phyloP scores from a whole-genome alignment of 1,140 invertebrate genomes.

The Drosophila mayri region DNA sequence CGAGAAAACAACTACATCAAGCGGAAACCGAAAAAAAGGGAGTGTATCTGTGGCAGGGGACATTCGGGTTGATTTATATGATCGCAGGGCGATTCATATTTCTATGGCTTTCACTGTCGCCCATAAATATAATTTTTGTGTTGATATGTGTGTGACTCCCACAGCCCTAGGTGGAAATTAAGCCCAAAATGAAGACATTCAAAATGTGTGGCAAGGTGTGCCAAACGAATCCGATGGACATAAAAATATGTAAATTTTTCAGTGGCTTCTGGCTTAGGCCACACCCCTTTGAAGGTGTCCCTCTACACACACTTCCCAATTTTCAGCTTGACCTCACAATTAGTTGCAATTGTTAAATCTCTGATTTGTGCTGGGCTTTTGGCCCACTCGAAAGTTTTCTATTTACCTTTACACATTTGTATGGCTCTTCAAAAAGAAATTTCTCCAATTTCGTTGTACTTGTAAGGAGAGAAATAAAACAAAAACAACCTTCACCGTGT shows the following conservation, averaged over 20 bases:
- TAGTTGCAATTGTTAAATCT: conserved; percentile 20
- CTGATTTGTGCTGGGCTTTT: conserved; percentile 28
- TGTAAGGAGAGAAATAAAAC: conserved; percentile 31
- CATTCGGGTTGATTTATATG: conserved; percentile 67
- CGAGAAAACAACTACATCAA: conserved; percentile 28
- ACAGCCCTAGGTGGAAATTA: conserved; percentile 58
- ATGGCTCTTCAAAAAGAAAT: conserved; percentile 38
- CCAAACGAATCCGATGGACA: conserved; percentile 36
- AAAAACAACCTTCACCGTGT: conserved; percentile 23
- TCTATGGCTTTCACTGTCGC: conserved; percentile 77
- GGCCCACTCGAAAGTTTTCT: conserved; percentile 33
- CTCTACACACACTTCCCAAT: conserved; percentile 4
- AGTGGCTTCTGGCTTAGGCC: conserved; percentile 60
- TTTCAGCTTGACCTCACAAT: conserved; percentile 25
- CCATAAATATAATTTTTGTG: conserved; percentile 50
- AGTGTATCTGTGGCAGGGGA: conserved; percentile 53
- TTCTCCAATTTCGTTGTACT: conserved; percentile 45
- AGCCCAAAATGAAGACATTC: conserved; percentile 68
- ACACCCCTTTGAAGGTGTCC: conserved; percentile 8
- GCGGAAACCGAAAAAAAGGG: conserved; percentile 55
- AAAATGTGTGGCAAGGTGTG: conserved; percentile 51
- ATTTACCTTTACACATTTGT: conserved; percentile 41
- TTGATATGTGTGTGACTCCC: conserved; percentile 49
- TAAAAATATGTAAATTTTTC: conserved; percentile 58
- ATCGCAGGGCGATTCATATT: conserved; percentile 58